Evolutionary conservation across 2,888 invertebrate genomes (phyloP), one percentile per base, ranked within the genome.

Genomic region (Lasius fuliginosus): DNA sequence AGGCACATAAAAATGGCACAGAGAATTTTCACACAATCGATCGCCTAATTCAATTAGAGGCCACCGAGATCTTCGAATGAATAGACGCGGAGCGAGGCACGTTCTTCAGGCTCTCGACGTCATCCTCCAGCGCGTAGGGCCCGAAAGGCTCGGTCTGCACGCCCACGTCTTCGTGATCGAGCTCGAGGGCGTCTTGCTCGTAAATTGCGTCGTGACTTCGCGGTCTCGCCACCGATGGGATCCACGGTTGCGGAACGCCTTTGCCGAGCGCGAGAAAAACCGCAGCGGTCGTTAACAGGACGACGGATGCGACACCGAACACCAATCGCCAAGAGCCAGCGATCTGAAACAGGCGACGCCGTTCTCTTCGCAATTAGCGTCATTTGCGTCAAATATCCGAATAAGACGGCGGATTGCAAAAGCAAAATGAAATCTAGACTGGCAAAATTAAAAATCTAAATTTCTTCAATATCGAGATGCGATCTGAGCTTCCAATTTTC

Each of bases 231-330:
- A 95, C 95, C 2, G 95, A 95, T 0, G 94, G 94, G 53, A 95
- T 96, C 96, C 96, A 96, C 30, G 96, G 96, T 88, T 96, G 96
- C 0, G 96, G 95, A 5, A 96, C 96, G 3, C 96, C 96, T 88
- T 96, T 96, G 9, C 96, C 96, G 83, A 96, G 95, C 0, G 95
- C 95, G 94, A 96, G 94, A 91, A 96, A 96, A 68, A 96, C 95
- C 1, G 95, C 95, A 1, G 96, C 96, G 3, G 96, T 96, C n/a
- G 95, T 94, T 8, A 96, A 90, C n/a, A 96, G 91, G 15, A 96
- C 96, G 1, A 95, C 95, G 1, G 96, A 96, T 1, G 96, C 96
- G 5, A 96, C 96, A 0, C 96, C 96, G 88, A 96, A 96, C 3
- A 96, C 96, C 27, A 96, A 90, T 30, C 96, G 94, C 96, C 96